Evolutionary conservation across 2,113 vertebrate genomes (phyloP), one percentile per base, ranked within the genome.

Genomic region (Ploceus nigricollis): DNA sequence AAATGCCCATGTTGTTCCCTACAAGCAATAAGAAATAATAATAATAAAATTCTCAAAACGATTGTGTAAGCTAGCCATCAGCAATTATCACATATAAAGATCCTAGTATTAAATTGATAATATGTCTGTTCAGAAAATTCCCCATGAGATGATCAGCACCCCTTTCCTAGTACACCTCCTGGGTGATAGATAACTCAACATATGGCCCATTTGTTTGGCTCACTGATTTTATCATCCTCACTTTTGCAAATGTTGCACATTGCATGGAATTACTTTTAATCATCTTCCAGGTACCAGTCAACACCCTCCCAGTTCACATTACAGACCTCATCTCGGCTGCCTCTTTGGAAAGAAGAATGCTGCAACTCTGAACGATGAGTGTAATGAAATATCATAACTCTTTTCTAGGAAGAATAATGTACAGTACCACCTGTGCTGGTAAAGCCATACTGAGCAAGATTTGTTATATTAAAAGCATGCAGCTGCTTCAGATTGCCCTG

Each of bases 121-220:
- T 47, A 37, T 4, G 19, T 48, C 19, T 71, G 19, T 53, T 64
- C 45, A 73, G 31, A 42, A 90, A 78, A 75, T 71, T 6, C 11
- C 77, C 54, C 69, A 28, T 72, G 61, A 94, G 78, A 39, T 65
- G 27, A 77, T 79, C n/a, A 78, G 23, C 25, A 81, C 10, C 24
- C 30, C 89, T 82, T 77, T 75, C n/a, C 18, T 78, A 45, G 23
- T 75, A 50, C 8, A 87, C 4, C 22, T 68, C 1, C 1, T 68
- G 27, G 19, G 6, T 91, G 93, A 90, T 68, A 80, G 71, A 77
- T 91, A 90, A 66, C 31, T n/a, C 71, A 90, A 48, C 89, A 96
- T 94, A 91, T 77, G 91, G 71, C 71, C 77, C 76, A 69, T 96
- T 96, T 92, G 40, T 94, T 91, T 92, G 65, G 37, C 72, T 94